Evolutionary conservation across 2,113 vertebrate species (phyloP).

Genomic region (Onychorhynchus coronatus): DNA sequence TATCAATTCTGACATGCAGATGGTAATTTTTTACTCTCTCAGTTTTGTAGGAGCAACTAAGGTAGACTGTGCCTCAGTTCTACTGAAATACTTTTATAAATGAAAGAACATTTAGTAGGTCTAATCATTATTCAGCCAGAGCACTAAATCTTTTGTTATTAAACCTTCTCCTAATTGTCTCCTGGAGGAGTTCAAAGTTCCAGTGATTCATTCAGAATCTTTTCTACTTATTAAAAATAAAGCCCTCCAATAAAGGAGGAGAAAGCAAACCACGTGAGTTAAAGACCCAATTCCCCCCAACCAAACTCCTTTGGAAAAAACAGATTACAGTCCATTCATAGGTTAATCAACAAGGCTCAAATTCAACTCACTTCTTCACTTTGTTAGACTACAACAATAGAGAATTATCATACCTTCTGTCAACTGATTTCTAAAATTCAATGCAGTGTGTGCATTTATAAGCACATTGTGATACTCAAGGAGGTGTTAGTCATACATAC

Average conservation of each 20-base stretch:
- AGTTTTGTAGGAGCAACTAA: neutral
- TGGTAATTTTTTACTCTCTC: neutral
- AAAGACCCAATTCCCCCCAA: neutral
- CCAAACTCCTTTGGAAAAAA: neutral
- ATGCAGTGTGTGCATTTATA: rapidly evolving
- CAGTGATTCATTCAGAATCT: neutral
- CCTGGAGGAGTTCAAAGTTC: neutral
- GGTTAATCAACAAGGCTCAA: neutral
- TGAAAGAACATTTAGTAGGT: neutral
- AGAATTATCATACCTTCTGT: neutral
- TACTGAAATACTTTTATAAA: neutral
- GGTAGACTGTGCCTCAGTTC: neutral
- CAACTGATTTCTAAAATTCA: neutral
- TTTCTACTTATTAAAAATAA: neutral
- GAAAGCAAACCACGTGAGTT: neutral
- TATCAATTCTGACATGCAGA: neutral
- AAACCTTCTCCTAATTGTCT: neutral
- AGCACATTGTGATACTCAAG: neutral
- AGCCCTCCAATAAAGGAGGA: neutral
- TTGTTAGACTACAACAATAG: neutral
- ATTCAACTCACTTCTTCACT: neutral
- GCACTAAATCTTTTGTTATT: neutral
- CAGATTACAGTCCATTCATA: neutral
- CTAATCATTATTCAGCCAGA: neutral
- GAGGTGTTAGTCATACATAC: neutral